phyloP scores from a whole-genome alignment of 2,888 invertebrate genomes.

The Cosmorhoe ocellata region DNA sequence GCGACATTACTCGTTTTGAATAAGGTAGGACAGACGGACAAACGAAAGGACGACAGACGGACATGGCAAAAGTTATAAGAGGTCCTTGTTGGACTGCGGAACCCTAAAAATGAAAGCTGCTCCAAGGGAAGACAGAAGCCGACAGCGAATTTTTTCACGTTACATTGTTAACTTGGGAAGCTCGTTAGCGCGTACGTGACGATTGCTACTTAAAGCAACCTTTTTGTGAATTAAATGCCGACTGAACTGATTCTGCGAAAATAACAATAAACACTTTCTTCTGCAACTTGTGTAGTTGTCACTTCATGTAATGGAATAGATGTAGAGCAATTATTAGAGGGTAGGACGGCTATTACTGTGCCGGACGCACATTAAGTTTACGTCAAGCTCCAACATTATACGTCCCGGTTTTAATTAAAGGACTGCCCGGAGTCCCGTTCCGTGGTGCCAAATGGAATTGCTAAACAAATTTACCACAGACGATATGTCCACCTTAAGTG shows the following conservation, averaged over 20 bases:
- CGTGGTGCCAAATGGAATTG: constrained; percentile 77
- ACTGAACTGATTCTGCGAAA: constrained; percentile 51
- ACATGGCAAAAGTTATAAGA: too few species aligned
- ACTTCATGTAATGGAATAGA: constrained; percentile 65
- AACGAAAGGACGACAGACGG: too few species aligned
- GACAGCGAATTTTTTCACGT: constrained; percentile 73
- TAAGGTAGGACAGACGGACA: too few species aligned
- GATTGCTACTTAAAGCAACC: constrained; percentile 67
- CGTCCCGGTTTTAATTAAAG: constrained; percentile 80
- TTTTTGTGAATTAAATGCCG: constrained; percentile 65
- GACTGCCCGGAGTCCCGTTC: constrained; percentile 66
- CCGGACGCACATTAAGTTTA: constrained; percentile 78
- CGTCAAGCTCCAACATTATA: constrained; percentile 74
- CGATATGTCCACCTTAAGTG: constrained; percentile 82
- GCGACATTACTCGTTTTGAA: too few species aligned
- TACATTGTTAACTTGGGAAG: constrained; percentile 73
- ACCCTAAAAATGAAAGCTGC: constrained; percentile 23
- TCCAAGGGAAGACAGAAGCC: constrained; percentile 33
- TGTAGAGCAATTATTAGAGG: constrained; percentile 73
- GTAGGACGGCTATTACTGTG: constrained; percentile 69
- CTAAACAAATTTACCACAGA: constrained; percentile 81
- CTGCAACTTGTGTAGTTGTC: constrained; percentile 28
- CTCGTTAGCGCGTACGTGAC: constrained; percentile 79
- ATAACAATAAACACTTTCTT: constrained; percentile 26
- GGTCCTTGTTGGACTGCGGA: too few species aligned